Evolutionary conservation across 2,888 invertebrate genomes (phyloP).

Genomic region (Dasysyrphus albostriatus): DNA sequence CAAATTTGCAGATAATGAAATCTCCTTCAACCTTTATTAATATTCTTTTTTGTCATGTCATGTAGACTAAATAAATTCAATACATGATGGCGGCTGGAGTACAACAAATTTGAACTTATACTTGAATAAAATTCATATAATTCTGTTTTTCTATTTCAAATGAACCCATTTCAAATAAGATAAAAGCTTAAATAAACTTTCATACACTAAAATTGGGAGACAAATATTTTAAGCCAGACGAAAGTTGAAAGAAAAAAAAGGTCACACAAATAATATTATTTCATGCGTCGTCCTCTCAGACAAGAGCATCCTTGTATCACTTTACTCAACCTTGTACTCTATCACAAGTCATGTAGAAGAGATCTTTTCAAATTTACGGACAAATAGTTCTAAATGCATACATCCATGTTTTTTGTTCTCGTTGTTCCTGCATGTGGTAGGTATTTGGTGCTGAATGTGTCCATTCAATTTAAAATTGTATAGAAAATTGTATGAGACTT

Average conservation of each 20-base stretch:
- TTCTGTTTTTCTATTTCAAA: not conserved
- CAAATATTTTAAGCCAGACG: not conserved
- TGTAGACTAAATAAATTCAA: too few species aligned
- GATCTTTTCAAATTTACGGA: constrained; percentile 20
- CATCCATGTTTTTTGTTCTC: not conserved
- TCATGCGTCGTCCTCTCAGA: not conserved
- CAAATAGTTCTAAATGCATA: constrained; percentile 25
- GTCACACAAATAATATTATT: not conserved
- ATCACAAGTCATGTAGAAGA: constrained; percentile 10
- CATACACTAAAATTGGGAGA: not conserved
- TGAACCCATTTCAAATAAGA: not conserved
- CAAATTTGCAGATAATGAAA: too few species aligned
- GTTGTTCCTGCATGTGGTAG: not conserved
- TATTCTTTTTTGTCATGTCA: too few species aligned
- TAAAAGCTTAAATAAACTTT: not conserved
- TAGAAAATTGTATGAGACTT: constrained; percentile 29
- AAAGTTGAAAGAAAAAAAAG: not conserved
- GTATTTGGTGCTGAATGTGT: constrained; percentile 23
- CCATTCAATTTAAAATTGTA: constrained; percentile 44
- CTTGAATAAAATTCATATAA: too few species aligned
- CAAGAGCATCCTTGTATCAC: constrained; percentile 3
- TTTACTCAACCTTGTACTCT: constrained; percentile 15
- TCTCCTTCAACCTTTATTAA: too few species aligned
- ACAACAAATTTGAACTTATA: too few species aligned
- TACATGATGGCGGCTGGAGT: too few species aligned